Percentiles rank a stretch among this genome's conserved stretches.
Conservation (phyloP, 2,797 vertebrate genomes). For the Odontamblyopus rebecca region DNA sequence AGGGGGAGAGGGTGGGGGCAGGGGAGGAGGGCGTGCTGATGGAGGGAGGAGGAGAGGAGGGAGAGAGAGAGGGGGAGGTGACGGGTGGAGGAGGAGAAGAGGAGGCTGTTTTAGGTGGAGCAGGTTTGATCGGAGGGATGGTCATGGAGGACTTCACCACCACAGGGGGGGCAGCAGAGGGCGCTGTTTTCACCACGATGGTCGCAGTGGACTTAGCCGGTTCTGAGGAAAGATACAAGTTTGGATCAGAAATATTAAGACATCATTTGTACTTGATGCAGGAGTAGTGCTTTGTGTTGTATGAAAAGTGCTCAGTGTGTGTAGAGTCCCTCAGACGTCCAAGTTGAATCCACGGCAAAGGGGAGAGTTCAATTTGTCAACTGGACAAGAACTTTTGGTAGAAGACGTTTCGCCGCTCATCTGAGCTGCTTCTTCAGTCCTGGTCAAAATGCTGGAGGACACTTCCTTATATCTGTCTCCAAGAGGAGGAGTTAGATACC, state of each 20-base stretch:
- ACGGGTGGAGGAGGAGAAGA: constrained; percentile 28
- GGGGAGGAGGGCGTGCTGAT: constrained; percentile 33
- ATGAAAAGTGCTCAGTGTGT: no score
- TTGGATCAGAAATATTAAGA: neutral
- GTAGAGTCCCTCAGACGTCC: no score
- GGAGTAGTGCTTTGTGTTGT: no score
- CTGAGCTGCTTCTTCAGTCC: no score
- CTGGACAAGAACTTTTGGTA: no score
- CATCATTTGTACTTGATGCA: no score
- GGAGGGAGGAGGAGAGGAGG: constrained; percentile 30
- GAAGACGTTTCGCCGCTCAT: no score
- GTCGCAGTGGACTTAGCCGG: constrained; percentile 66
- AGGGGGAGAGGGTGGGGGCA: constrained; percentile 4
- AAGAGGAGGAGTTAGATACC: no score
- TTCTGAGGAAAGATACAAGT: constrained; percentile 47
- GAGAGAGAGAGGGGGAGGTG: constrained; percentile 30
- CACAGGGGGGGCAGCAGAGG: constrained; percentile 51
- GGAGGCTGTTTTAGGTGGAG: constrained; percentile 58
- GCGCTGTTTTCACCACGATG: constrained; percentile 72
- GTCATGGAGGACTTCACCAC: constrained; percentile 80
- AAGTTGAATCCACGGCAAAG: no score
- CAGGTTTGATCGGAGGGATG: constrained; percentile 71
- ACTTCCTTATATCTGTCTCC: no score
- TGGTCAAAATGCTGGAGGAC: no score
- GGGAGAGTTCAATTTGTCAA: no score